These are phyloP conservation scores for Drosophila sturtevanti DNA, from an alignment of 1,140 invertebrate species.

Conservation along the genomic window DNA sequence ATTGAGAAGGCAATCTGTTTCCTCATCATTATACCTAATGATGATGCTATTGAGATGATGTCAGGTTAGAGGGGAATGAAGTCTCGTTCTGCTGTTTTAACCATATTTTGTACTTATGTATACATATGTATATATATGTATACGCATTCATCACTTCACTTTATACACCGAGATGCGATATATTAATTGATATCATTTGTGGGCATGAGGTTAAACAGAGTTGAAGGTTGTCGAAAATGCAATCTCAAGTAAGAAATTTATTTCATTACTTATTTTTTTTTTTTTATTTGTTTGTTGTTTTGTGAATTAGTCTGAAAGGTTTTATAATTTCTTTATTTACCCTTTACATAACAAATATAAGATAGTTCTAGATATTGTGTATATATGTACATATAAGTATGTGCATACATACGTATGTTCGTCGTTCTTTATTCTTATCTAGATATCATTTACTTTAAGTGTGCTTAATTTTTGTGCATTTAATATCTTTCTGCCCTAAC, in stretches of 20 bases:
- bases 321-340: neutral
- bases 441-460: neutral
- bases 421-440: neutral
- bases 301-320: neutral
- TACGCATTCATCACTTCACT: neutral
- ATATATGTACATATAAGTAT: neutral
- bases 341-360: neutral
- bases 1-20: neutral
- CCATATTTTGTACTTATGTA: neutral
- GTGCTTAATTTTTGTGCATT: neutral
- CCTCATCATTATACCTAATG: neutral
- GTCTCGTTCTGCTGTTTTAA: neutral
- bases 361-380: neutral
- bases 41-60: neutral
- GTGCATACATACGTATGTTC: neutral
- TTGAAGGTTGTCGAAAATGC: constrained; percentile 1
- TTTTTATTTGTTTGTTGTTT: neutral
- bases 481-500: neutral
- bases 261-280: neutral
- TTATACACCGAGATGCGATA: neutral
- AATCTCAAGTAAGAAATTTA: neutral
- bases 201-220: constrained; percentile 1
- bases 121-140: too few relatives aligned
- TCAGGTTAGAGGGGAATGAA: neutral
- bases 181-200: constrained; percentile 1